A percentile compares a stretch with the other conserved stretches of the same genome.
Evolutionary conservation across 2,797 vertebrate species (phyloP).

Genomic region (Rhinophrynus dorsalis): DNA sequence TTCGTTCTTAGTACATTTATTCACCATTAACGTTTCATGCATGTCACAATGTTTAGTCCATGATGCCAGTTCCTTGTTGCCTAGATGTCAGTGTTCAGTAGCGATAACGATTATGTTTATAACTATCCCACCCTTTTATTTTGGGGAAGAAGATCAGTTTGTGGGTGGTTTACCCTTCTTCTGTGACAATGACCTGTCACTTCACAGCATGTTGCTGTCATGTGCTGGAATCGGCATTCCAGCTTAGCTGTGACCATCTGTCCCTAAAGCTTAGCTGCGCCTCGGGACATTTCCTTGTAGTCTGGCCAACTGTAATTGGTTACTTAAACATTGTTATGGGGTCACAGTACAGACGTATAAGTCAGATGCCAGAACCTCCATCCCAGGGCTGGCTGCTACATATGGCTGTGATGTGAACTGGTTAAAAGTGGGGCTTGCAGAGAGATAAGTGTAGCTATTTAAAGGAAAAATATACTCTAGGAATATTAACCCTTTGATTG

Average conservation of each 20-base stretch:
- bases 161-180: neutral
- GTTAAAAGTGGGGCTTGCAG: no score
- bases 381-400: no score
- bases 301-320: neutral
- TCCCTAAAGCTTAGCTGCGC: neutral
- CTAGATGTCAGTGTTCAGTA: no score
- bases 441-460: no score
- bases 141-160: neutral
- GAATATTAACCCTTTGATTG: no score
- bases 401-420: no score
- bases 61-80: no score
- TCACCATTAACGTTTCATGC: no score
- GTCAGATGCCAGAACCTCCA: neutral
- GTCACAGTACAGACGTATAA: neutral
- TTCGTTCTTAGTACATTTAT: no score
- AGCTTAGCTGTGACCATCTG: conserved; percentile 6
- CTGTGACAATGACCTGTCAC: conserved; percentile 6
- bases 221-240: neutral
- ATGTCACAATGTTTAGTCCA: no score
- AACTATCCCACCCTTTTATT: neutral
- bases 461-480: no score
- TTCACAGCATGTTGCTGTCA: conserved; percentile 7
- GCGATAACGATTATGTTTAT: neutral
- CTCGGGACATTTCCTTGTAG: neutral
- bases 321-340: neutral